Evolutionary conservation across 2,888 invertebrate genomes (phyloP).

Genomic region (Eilema sororculum): DNA sequence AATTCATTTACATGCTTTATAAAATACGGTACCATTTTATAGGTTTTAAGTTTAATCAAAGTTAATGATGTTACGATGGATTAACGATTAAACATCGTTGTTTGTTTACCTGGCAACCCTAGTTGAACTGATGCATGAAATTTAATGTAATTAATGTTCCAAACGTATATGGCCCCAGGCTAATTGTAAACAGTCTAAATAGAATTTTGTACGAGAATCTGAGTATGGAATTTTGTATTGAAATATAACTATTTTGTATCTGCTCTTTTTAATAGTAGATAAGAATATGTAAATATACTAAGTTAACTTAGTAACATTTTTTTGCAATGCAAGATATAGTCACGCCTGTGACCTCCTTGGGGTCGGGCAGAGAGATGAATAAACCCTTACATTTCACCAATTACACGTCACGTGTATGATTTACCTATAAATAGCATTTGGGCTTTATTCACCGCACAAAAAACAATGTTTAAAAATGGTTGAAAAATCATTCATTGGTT

Average conservation of each 20-base stretch:
- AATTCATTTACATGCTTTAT: background rate
- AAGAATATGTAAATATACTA: no score
- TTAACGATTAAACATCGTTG: background rate
- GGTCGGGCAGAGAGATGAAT: no score
- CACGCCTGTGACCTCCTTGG: no score
- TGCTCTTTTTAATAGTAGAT: background rate
- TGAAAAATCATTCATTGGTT: no score
- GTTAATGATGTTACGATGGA: background rate
- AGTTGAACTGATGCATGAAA: constrained; percentile 5
- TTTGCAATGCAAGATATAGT: no score
- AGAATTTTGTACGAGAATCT: constrained; percentile 1
- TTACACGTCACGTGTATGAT: no score
- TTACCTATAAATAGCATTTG: no score
- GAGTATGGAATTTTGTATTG: background rate
- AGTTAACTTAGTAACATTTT: no score
- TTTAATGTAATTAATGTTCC: constrained; percentile 9
- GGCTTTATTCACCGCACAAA: no score
- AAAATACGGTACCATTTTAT: background rate
- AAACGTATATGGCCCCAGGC: constrained; percentile 9
- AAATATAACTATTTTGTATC: background rate
- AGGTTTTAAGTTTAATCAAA: background rate
- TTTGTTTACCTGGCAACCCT: constrained; percentile 13
- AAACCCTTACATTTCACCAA: no score
- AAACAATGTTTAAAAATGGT: no score
- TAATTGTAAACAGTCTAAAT: constrained; percentile 4